These are phyloP conservation scores for Acleris laterana DNA, from an alignment of 2,888 invertebrate genomes.

Conservation along the genomic window DNA sequence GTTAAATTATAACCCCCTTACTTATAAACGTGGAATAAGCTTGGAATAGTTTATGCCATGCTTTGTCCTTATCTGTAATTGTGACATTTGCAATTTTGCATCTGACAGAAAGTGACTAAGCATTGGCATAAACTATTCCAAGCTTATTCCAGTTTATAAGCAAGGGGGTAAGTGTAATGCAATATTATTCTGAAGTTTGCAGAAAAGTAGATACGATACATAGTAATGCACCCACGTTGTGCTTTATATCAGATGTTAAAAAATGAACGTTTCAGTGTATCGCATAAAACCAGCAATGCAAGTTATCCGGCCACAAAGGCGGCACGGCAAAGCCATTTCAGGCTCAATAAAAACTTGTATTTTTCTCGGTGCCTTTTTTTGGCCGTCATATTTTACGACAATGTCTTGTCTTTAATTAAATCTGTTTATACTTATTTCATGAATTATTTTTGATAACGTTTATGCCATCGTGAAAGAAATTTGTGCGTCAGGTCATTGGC, in stretches of 20 bases:
- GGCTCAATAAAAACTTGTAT: constrained; percentile 32
- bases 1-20: too few species aligned
- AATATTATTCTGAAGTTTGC: too few species aligned
- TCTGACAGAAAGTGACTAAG: too few species aligned
- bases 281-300: constrained; percentile 24
- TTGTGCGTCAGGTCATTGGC: constrained; percentile 48
- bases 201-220: neutral
- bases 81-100: too few species aligned
- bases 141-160: too few species aligned
- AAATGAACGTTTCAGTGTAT: constrained; percentile 23
- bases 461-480: constrained; percentile 8
- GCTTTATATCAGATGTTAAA: constrained; percentile 1
- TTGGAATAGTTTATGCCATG: too few species aligned
- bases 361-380: constrained; percentile 27
- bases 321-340: constrained; percentile 28
- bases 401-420: constrained; percentile 27
- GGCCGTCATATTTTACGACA: constrained; percentile 28
- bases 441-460: neutral
- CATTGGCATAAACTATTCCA: too few species aligned
- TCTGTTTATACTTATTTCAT: constrained; percentile 4
- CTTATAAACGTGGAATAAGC: too few species aligned
- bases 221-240: neutral
- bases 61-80: too few species aligned
- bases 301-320: constrained; percentile 20
- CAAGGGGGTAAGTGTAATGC: too few species aligned